These are phyloP conservation scores for Chiloscyllium punctatum DNA, from an alignment of 2,797 vertebrate species.

Conservation along the genomic window DNA sequence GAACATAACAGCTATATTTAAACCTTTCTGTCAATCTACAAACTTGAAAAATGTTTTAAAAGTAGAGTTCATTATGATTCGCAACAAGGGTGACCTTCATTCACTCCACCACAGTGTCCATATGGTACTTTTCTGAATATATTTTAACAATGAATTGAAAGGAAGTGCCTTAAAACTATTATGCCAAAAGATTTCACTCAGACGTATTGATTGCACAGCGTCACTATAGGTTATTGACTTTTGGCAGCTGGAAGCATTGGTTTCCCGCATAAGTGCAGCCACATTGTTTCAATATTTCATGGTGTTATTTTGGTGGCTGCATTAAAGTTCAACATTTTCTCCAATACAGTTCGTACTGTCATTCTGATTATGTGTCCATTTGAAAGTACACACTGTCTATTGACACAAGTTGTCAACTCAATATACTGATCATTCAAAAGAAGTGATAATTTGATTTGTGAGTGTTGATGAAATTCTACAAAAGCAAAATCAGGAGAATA, in stretches of 20 bases:
- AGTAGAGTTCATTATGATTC: neutral
- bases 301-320: too few relatives aligned
- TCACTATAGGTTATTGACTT: too few relatives aligned
- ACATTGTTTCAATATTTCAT: too few relatives aligned
- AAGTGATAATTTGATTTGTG: neutral
- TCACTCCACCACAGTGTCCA: neutral
- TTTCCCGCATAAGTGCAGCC: too few relatives aligned
- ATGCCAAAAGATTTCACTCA: neutral
- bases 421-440: neutral
- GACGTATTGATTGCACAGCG: too few relatives aligned
- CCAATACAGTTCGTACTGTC: too few relatives aligned
- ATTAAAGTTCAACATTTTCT: too few relatives aligned
- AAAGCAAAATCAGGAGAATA: neutral
- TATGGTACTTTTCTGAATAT: neutral
- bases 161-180: neutral
- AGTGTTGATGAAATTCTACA: neutral
- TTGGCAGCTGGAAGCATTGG: too few relatives aligned
- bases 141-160: neutral
- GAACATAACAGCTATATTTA: neutral
- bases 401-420: neutral
- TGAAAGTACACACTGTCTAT: too few relatives aligned
- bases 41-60: neutral
- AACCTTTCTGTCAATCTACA: neutral
- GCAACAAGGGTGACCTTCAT: neutral
- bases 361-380: too few relatives aligned